A percentile compares a stretch with the other conserved stretches of the same genome.
phyloP scores from a whole-genome alignment of 2,888 invertebrate species.

The Oegoconia quadripuncta region DNA sequence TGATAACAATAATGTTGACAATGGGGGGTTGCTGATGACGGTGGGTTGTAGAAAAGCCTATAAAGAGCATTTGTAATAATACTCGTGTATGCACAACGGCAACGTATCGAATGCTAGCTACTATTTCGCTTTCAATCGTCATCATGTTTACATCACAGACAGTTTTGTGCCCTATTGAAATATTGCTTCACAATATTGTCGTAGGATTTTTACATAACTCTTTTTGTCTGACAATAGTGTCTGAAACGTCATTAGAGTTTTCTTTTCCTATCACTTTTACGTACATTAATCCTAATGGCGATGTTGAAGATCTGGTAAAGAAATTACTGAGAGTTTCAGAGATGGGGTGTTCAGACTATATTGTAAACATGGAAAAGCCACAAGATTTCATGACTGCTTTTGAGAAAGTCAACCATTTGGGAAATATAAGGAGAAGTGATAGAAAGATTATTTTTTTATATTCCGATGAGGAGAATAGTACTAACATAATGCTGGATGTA shows the following conservation, averaged over 20 bases:
- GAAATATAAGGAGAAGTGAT: constrained; percentile 60
- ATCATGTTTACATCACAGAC: not conserved
- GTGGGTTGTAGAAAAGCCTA: too few relatives aligned
- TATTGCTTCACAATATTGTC: constrained; percentile 50
- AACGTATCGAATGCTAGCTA: too few relatives aligned
- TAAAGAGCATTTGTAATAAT: too few relatives aligned
- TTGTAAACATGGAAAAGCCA: constrained; percentile 55
- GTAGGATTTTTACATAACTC: constrained; percentile 45
- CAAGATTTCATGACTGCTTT: constrained; percentile 52
- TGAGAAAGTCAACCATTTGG: constrained; percentile 53
- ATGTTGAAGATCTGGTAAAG: constrained; percentile 28
- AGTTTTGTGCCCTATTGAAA: constrained; percentile 34
- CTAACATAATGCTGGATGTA: constrained; percentile 30
- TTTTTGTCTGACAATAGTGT: constrained; percentile 53
- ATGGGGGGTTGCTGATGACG: too few relatives aligned
- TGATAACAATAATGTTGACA: not conserved
- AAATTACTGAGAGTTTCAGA: constrained; percentile 52
- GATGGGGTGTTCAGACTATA: constrained; percentile 69
- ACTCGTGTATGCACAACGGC: too few relatives aligned
- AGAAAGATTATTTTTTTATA: constrained; percentile 66
- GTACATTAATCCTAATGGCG: constrained; percentile 33
- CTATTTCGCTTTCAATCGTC: not conserved
- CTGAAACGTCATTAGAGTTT: constrained; percentile 39
- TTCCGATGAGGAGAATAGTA: constrained; percentile 19
- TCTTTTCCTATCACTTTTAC: constrained; percentile 32